Evolutionary conservation across 2,113 vertebrate species (phyloP).

Genomic region (mouse (Mus musculus)): DNA sequence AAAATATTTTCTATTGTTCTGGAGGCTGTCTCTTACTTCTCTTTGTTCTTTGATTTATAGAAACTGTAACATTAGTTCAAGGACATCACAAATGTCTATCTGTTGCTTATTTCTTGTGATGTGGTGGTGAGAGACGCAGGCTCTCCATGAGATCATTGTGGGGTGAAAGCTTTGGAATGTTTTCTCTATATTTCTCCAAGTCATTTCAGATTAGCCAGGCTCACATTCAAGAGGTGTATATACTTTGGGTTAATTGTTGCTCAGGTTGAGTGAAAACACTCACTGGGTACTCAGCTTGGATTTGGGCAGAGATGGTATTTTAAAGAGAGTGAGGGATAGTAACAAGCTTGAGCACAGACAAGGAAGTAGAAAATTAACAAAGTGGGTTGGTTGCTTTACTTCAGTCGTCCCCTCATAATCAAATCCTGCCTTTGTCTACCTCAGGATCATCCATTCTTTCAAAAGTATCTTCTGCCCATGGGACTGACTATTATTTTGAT

Average conservation of each 20-base stretch:
- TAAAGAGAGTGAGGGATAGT: not conserved
- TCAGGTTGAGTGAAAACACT: not conserved
- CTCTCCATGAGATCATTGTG: not conserved
- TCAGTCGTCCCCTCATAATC: not conserved
- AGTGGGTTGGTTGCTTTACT: not conserved
- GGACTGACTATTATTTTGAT: not conserved
- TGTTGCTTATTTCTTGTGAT: not conserved
- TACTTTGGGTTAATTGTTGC: not conserved
- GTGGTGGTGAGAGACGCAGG: not conserved
- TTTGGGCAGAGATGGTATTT: not conserved
- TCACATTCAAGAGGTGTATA: not conserved
- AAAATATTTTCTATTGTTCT: not conserved
- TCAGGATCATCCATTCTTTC: not conserved
- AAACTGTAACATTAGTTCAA: not conserved
- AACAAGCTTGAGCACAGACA: not conserved
- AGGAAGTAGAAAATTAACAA: not conserved
- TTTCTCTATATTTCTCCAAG: not conserved
- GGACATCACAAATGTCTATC: not conserved
- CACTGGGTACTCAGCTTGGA: not conserved
- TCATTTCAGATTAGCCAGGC: not conserved
- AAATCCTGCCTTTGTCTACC: too few species aligned
- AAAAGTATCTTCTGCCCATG: not conserved
- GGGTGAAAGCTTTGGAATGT: not conserved
- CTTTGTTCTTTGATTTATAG: not conserved
- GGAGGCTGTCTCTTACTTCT: not conserved